Conservation (phyloP, 2,797 vertebrate genomes). For the Stomatorhinus walkeri region DNA sequence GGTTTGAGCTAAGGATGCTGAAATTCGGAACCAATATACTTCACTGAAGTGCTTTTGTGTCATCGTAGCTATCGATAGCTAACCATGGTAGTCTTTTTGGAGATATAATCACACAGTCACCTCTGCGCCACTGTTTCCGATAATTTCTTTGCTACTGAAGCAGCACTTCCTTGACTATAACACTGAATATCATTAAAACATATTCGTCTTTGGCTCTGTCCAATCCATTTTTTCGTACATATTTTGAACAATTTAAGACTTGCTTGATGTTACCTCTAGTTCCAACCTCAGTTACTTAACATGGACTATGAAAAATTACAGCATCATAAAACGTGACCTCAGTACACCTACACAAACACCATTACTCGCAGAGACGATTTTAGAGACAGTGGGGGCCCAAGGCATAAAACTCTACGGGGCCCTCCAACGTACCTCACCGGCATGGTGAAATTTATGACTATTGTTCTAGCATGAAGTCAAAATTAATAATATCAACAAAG, state of each 20-base stretch:
- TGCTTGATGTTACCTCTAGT: background rate
- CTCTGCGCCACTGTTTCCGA: background rate
- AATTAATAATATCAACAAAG: background rate
- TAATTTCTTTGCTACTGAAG: background rate
- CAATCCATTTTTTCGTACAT: background rate
- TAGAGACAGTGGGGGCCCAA: background rate
- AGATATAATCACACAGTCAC: background rate
- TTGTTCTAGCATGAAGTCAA: background rate
- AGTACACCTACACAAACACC: background rate
- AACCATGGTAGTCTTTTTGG: background rate
- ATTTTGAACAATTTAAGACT: background rate
- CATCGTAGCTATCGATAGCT: background rate
- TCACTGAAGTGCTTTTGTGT: background rate
- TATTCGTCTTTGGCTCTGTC: background rate
- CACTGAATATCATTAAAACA: constrained; percentile 14
- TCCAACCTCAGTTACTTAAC: background rate
- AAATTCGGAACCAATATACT: background rate
- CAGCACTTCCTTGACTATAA: constrained; percentile 16
- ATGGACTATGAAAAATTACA: background rate
- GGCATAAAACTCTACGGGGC: background rate
- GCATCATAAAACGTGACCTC: background rate
- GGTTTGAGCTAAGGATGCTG: background rate
- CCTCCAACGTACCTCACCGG: background rate
- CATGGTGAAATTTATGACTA: background rate
- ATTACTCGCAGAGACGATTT: background rate